Evolutionary conservation across 1,140 invertebrate genomes (phyloP).

Genomic region (Delia radicum): DNA sequence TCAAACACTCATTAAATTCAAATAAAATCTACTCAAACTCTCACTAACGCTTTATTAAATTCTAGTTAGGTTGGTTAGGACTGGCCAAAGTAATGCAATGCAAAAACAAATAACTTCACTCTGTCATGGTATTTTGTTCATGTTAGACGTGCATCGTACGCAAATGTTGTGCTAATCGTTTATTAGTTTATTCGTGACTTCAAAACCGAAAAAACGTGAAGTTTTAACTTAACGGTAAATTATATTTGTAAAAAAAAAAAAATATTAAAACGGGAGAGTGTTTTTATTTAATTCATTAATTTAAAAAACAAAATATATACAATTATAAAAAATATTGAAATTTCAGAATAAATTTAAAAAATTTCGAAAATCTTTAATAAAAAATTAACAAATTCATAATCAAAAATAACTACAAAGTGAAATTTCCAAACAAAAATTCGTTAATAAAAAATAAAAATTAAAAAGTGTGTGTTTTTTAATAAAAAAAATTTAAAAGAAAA

Average conservation of each 20-base stretch:
- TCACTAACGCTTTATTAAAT: constrained; percentile 6
- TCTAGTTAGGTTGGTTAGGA: constrained; percentile 7
- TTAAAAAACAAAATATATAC: background rate
- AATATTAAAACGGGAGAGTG: background rate
- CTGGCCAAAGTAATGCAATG: background rate
- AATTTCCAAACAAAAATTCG: too few species aligned
- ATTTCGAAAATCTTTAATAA: background rate
- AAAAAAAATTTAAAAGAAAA: background rate
- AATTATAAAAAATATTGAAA: background rate
- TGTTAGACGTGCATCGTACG: background rate
- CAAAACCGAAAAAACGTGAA: background rate
- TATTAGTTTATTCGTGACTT: background rate
- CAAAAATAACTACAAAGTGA: background rate
- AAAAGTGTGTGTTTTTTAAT: background rate
- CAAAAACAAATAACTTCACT: constrained; percentile 8
- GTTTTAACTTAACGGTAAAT: background rate
- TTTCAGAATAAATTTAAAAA: background rate
- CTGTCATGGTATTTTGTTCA: constrained; percentile 2
- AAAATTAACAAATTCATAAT: background rate
- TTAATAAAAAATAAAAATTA: background rate
- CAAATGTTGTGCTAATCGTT: too few species aligned
- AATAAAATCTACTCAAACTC: constrained; percentile 15
- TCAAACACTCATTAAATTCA: constrained; percentile 19
- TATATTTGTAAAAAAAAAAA: background rate
- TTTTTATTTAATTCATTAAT: background rate